Evolutionary conservation across 2,797 vertebrate genomes (phyloP), one percentile per base, ranked within the genome.

Genomic region (Hydrolagus colliei): DNA sequence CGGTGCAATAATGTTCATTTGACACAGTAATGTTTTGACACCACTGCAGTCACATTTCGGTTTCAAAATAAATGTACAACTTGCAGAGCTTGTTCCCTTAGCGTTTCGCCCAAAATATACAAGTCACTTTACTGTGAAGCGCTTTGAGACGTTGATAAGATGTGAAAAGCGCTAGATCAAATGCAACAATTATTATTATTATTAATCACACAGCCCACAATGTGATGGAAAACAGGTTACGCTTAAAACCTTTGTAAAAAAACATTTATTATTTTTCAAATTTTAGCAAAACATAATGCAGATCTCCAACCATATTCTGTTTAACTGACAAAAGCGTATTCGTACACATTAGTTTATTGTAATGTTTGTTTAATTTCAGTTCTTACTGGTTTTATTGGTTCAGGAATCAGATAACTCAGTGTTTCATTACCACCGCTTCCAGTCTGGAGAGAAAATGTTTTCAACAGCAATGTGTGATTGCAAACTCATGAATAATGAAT

Each of bases 251-350:
- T n/a, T 78, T 78, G 52, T 78, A 22, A 11, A 80, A 80, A 52
- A 80, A 80, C 32, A 32, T 80, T 80, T 80, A 80, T 80, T 80
- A 59, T 32, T 67, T 7, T 67, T 35, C 14, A 63, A 80, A 80
- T 32, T 10, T 16, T 13, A 80, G 52, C 35, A 62, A 16, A 16
- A 68, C 71, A 41, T 16, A 27, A 79, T 62, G 63, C 22, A 18
- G 18, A 27, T 32, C 22, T 67, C 11, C 22, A 65, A 32, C 22
- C 12, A 35, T 67, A 13, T 67, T 82, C 9, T 35, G 18, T 65
- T 63, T 18, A 68, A 14, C 32, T 10, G 20, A 84, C 41, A 52
- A 27, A 20, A 16, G 41, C 32, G 67, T 4, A 14, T 11, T 11
- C 20, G 16, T 41, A 71, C 65, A 52, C 16, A 71, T 35, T 11